Evolutionary conservation across 2,113 vertebrate species (phyloP), one percentile per base, ranked within the genome.

Genomic region (Alosa alosa): DNA sequence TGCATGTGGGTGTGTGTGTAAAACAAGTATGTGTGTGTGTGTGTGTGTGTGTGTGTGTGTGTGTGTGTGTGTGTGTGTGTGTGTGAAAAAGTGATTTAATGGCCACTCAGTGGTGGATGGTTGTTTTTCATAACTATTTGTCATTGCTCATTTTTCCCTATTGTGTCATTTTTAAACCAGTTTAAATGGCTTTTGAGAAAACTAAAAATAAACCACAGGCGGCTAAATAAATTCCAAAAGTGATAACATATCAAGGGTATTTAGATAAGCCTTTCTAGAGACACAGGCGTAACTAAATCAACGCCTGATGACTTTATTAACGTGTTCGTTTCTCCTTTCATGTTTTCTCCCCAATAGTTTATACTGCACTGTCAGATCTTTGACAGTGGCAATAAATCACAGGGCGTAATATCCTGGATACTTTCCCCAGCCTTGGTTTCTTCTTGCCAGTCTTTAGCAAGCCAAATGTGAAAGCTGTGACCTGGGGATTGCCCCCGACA

Each of bases 391-490:
- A 86, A 94, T 96, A 94, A 95, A 95, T 96, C 94, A 95, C 81
- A 20, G 82, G 85, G 88, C 92, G 90, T 93, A 94, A 92, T 93
- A 90, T 92, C 90, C 90, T 92, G 93, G 91, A 92, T 92, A 92
- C 91, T 92, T 88, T 93, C 90, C 90, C 92, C 87, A 89, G 93
- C 84, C 90, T 91, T 91, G 92, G 89, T 92, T 93, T 93, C 91
- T 91, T 91, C 92, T 92, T 93, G 93, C 92, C 93, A 93, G 94
- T 95, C 93, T 94, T 96, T 94, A 95, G 93, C 93, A 92, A 94
- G 92, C 91, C 94, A 93, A 95, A 95, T 94, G 91, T 93, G 92
- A 94, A 94, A 91, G 91, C 91, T 84, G 78, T 93, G 94, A 95
- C 94, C 94, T 87, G 81, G 45, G 68, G 6, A 84, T 75, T 89